phyloP scores from a whole-genome alignment of 2,888 invertebrate genomes.

The Priocnemis perturbator region DNA sequence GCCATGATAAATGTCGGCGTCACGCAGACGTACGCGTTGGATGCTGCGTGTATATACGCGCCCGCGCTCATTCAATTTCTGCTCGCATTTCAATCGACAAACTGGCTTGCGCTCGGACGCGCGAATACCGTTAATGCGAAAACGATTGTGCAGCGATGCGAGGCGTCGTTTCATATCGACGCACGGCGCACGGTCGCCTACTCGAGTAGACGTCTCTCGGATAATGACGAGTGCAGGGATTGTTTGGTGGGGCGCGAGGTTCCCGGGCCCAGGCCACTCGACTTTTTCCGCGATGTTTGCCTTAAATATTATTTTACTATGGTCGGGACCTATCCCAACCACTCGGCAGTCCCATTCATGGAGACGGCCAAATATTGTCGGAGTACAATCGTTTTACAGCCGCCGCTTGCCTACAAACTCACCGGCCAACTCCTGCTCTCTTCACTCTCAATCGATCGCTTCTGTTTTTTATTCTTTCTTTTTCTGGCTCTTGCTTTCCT shows the following conservation, averaged over 20 bases:
- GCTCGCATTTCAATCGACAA: too few relatives aligned
- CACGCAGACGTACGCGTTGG: too few relatives aligned
- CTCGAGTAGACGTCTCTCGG: background rate
- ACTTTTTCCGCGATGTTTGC: constrained; percentile 57
- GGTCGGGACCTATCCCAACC: constrained; percentile 33
- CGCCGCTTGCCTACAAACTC: constrained; percentile 38
- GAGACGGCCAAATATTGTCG: constrained; percentile 64
- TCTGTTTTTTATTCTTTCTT: constrained; percentile 6
- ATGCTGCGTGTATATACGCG: too few relatives aligned
- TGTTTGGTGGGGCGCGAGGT: background rate
- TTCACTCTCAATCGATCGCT: too few relatives aligned
- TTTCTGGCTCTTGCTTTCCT: too few relatives aligned
- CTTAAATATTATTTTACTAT: constrained; percentile 66
- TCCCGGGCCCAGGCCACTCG: constrained; percentile 31
- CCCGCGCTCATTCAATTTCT: too few relatives aligned
- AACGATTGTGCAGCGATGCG: background rate
- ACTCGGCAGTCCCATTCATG: constrained; percentile 52
- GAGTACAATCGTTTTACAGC: constrained; percentile 60
- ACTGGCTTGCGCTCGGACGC: too few relatives aligned
- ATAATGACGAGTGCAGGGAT: background rate
- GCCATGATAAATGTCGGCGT: too few relatives aligned
- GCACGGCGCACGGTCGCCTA: too few relatives aligned
- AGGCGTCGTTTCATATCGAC: background rate
- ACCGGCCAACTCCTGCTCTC: constrained; percentile 3
- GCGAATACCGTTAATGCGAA: too few relatives aligned